Percentiles rank a stretch among this genome's conserved stretches.
phyloP scores from a whole-genome alignment of 2,888 invertebrate genomes.

The Drosophila hawaiiensis region DNA sequence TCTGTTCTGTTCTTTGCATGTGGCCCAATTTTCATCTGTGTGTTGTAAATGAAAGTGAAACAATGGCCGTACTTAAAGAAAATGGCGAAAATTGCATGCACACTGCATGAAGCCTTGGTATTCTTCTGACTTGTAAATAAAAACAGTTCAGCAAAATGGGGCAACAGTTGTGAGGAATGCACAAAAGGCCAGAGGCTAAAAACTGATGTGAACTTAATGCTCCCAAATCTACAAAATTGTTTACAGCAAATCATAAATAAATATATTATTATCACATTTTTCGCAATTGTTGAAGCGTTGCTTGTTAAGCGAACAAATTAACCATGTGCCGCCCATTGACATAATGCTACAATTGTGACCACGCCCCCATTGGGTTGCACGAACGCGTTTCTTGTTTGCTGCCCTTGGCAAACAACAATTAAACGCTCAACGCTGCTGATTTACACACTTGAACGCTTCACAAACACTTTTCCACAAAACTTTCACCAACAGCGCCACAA shows the following conservation, averaged over 20 bases:
- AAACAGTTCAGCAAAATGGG: conserved; percentile 50
- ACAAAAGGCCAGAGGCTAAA: conserved; percentile 19
- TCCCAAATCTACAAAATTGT: neutral
- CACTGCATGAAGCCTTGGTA: conserved; percentile 51
- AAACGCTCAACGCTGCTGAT: conserved; percentile 67
- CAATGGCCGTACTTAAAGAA: conserved; percentile 77
- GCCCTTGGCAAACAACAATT: conserved; percentile 72
- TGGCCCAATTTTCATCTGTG: conserved; percentile 74
- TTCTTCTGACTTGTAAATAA: conserved; percentile 38
- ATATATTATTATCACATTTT: neutral
- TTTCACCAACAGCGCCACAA: conserved; percentile 44
- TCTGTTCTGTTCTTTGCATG: conserved; percentile 51
- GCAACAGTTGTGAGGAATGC: conserved; percentile 9
- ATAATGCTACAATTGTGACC: conserved; percentile 63
- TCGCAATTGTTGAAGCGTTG: neutral
- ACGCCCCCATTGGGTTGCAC: conserved; percentile 22
- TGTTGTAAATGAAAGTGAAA: conserved; percentile 76
- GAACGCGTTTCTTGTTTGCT: conserved; percentile 42
- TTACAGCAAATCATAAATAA: neutral
- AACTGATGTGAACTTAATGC: conserved; percentile 4
- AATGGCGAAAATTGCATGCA: conserved; percentile 79
- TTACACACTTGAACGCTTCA: conserved; percentile 62
- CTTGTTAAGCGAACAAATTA: neutral
- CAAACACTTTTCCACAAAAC: conserved; percentile 62
- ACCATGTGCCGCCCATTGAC: conserved; percentile 16